Evolutionary conservation across 2,797 vertebrate genomes (phyloP), one percentile per base, ranked within the genome.

Genomic region (Pipistrellus kuhlii): DNA sequence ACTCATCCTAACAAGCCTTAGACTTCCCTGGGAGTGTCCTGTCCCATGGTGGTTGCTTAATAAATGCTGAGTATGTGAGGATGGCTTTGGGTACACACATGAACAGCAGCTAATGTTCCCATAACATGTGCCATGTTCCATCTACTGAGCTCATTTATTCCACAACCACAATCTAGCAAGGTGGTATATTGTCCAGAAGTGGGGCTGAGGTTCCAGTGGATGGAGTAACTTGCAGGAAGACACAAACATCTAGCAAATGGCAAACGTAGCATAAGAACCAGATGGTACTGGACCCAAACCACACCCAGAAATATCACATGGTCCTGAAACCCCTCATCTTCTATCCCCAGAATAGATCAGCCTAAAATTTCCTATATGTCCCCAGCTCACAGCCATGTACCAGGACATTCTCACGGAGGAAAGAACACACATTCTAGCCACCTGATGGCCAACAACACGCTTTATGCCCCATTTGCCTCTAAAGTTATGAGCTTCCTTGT

Each of bases 401-500:
- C 21, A 71, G 82, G 71, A 57, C 53, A 44, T 41, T 64, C 46
- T 27, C 87, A 80, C 1, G 0, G 38, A 88, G 46, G 41, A 25
- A 85, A 78, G 27, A 35, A n/a, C 20, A 46, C 25, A 55, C 2
- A 18, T 25, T 32, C 73, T 32, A 38, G 73, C 38, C 76, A 77
- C 32, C 68, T 86, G 71, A 27, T 57, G n/a, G 51, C 44, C 53
- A 7, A 90, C 73, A n/a, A 48, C 15, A n/a, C 38, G 44, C 77
- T 89, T 78, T 30, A 1, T 27, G 32, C 27, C 57, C 85, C 73
- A 55, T 83, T 76, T 80, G 68, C 53, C 32, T 90, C 44, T 69
- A 55, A 80, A 93, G 44, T 88, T 73, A 89, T 5, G 32, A 92
- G 66, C 51, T 87, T 93, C 81, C 68, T 88, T 88, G 32, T 83